Evolutionary conservation across 2,797 vertebrate genomes (phyloP).

Genomic region (Poeciliopsis turneri): DNA sequence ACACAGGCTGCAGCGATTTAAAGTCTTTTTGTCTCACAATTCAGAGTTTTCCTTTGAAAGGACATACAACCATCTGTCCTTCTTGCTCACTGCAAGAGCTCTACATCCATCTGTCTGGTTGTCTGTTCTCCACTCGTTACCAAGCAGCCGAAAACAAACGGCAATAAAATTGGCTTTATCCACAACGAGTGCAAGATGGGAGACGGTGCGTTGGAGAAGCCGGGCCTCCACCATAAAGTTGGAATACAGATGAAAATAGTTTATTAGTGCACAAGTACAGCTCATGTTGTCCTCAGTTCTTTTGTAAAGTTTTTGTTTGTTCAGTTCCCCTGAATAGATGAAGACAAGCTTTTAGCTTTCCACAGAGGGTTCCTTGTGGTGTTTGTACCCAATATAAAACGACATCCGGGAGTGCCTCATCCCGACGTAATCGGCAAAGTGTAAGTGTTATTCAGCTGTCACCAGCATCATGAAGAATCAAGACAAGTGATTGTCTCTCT

Average conservation of each 20-base stretch:
- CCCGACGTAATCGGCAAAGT: conserved; percentile 33
- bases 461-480: conserved; percentile 70
- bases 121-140: conserved; percentile 50
- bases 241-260: conserved; percentile 51
- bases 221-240: conserved; percentile 43
- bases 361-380: conserved; percentile 38
- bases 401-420: conserved; percentile 58
- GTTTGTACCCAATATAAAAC: conserved; percentile 59
- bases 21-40: conserved; percentile 63
- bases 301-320: conserved; percentile 42
- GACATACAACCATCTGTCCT: conserved; percentile 60
- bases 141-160: conserved; percentile 44
- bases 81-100: conserved; percentile 50
- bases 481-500: conserved; percentile 69
- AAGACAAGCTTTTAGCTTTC: conserved; percentile 37
- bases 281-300: conserved; percentile 68
- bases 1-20: conserved; percentile 54
- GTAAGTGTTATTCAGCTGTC: conserved; percentile 59
- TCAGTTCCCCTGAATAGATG: conserved; percentile 52
- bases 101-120: conserved; percentile 57
- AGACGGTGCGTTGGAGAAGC: conserved; percentile 40
- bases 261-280: conserved; percentile 54
- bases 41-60: conserved; percentile 64
- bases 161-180: conserved; percentile 51
- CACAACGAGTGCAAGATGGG: conserved; percentile 39